These are phyloP conservation scores for Lasioglossum baleicum DNA, from an alignment of 1,140 invertebrate genomes.

Conservation along the genomic window DNA sequence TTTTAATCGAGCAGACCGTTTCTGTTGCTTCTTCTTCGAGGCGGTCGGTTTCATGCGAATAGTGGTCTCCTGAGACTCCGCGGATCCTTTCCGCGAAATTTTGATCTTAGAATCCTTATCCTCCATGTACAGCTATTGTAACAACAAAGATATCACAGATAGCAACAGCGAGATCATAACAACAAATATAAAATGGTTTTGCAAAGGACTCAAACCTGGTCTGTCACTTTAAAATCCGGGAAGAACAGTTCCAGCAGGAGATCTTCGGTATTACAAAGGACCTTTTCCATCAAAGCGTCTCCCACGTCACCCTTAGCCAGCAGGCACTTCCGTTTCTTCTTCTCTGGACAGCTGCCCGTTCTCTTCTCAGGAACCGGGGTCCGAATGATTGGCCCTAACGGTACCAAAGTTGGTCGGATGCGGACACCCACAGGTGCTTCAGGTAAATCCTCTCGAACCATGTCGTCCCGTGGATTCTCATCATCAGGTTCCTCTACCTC, in stretches of 20 bases:
- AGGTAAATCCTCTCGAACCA: slow-evolving; percentile 35
- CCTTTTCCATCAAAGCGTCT: slow-evolving; percentile 54
- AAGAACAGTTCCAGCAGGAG: slow-evolving; percentile 72
- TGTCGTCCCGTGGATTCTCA: background rate
- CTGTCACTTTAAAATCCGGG: slow-evolving; percentile 42
- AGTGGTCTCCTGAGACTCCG: background rate
- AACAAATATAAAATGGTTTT: too few relatives aligned
- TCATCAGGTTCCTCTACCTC: background rate
- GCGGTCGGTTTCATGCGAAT: background rate
- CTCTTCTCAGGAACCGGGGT: slow-evolving; percentile 63
- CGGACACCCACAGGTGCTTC: slow-evolving; percentile 48
- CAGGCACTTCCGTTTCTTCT: slow-evolving; percentile 47
- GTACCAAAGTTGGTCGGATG: slow-evolving; percentile 65
- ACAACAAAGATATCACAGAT: background rate
- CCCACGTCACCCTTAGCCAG: slow-evolving; percentile 41
- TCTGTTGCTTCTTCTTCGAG: background rate
- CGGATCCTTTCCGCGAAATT: background rate
- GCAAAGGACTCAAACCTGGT: slow-evolving; percentile 36
- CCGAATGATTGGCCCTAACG: slow-evolving; percentile 72
- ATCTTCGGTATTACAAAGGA: slow-evolving; percentile 67
- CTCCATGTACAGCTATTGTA: background rate
- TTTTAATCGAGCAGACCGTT: background rate
- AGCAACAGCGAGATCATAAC: background rate
- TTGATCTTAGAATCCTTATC: background rate
- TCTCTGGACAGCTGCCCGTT: slow-evolving; percentile 48